A percentile compares a stretch with the other conserved stretches of the same genome.
Evolutionary conservation across 1,140 invertebrate genomes (phyloP).

Genomic region (Panagrolaimus sp.): DNA sequence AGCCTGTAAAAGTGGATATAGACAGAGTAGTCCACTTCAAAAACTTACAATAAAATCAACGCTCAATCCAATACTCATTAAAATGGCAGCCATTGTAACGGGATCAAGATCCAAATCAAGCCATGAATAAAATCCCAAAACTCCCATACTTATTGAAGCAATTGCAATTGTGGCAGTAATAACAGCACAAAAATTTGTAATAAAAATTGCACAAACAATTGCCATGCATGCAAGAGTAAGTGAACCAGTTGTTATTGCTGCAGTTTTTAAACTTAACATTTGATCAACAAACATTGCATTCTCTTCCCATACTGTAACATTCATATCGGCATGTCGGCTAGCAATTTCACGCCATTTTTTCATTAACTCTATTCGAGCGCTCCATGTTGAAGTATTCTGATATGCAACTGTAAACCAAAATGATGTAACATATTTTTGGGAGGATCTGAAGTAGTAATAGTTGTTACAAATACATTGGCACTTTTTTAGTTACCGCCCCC

Average conservation of each 20-base stretch:
- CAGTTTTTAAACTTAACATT: constrained; percentile 48
- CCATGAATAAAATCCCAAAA: constrained; percentile 60
- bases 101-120: constrained; percentile 60
- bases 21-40: too few relatives aligned
- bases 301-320: constrained; percentile 34
- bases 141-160: constrained; percentile 56
- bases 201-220: constrained; percentile 60
- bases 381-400: constrained; percentile 46
- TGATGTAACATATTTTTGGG: constrained; percentile 23
- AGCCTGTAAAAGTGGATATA: constrained; percentile 39
- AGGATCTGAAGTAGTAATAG: too few relatives aligned
- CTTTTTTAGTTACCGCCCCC: too few relatives aligned
- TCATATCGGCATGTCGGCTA: constrained; percentile 40
- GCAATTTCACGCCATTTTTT: constrained; percentile 48
- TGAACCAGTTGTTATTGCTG: constrained; percentile 52
- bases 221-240: constrained; percentile 59
- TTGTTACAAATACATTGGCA: too few relatives aligned
- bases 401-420: constrained; percentile 53
- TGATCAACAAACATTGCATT: constrained; percentile 54
- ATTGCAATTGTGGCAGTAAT: constrained; percentile 58
- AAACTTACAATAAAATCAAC: constrained; percentile 58
- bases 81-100: constrained; percentile 60
- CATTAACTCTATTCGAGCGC: constrained; percentile 51
- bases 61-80: constrained; percentile 62
- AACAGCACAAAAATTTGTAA: constrained; percentile 59